Evolutionary conservation across 2,888 invertebrate species (phyloP).

Genomic region (Lithodes maja): DNA sequence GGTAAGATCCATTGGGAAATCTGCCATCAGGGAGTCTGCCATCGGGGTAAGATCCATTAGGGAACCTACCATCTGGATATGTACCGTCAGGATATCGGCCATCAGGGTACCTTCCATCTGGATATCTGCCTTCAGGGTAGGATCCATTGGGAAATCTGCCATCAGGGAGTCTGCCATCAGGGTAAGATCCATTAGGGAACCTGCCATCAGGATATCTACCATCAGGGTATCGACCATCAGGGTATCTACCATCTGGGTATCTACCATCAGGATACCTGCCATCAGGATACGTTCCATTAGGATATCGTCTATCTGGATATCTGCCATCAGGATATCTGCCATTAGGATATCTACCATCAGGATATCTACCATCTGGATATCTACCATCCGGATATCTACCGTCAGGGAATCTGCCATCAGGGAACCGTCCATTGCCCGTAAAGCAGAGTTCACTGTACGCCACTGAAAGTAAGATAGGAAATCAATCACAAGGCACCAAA

Average conservation of each 20-base stretch:
- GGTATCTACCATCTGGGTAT: slow-evolving; percentile 28
- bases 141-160: slow-evolving; percentile 13
- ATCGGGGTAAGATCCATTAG: slow-evolving; percentile 37
- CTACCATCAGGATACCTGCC: slow-evolving; percentile 16
- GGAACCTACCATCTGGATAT: slow-evolving; percentile 18
- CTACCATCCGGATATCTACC: not conserved
- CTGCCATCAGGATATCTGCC: slow-evolving; percentile 30
- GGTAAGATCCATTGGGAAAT: not conserved
- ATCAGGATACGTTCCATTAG: not conserved
- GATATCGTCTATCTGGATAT: slow-evolving; percentile 76
- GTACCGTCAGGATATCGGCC: not conserved
- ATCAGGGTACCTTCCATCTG: slow-evolving; percentile 25
- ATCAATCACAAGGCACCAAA: not conserved
- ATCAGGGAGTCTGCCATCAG: slow-evolving; percentile 27
- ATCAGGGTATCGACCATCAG: not conserved
- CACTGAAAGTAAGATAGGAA: slow-evolving; percentile 74
- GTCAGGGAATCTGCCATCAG: slow-evolving; percentile 27
- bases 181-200: not conserved
- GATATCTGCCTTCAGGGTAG: not conserved
- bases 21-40: slow-evolving; percentile 30
- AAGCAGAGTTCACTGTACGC: slow-evolving; percentile 77
- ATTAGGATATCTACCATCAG: slow-evolving; percentile 13
- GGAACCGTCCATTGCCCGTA: slow-evolving; percentile 33
- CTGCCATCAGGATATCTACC: slow-evolving; percentile 5
- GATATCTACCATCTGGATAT: not conserved